phyloP scores from a whole-genome alignment of 2,888 invertebrate genomes.

The Hipparchia semele region DNA sequence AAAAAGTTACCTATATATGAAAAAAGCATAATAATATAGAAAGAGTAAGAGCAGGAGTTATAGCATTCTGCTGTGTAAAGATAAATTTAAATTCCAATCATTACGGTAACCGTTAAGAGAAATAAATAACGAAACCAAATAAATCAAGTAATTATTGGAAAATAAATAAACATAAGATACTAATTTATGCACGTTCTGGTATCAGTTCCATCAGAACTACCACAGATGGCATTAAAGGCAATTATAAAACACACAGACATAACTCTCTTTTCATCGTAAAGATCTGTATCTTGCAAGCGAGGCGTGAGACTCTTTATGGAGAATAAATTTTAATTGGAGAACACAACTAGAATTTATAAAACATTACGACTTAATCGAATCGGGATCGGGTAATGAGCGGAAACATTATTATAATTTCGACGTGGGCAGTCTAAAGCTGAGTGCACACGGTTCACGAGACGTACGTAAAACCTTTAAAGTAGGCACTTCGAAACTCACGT shows the following conservation, averaged over 20 bases:
- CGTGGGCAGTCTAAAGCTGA: slow-evolving; percentile 61
- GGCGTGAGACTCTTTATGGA: slow-evolving; percentile 65
- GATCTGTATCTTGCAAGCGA: slow-evolving; percentile 31
- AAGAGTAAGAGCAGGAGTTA: no score
- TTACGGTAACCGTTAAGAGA: not conserved
- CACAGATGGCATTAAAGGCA: slow-evolving; percentile 64
- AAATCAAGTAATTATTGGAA: slow-evolving; percentile 19
- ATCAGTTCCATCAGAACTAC: slow-evolving; percentile 49
- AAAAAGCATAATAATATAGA: no score
- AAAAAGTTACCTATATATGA: no score
- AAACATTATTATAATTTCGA: slow-evolving; percentile 70
- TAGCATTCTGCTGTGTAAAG: not conserved
- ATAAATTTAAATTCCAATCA: not conserved
- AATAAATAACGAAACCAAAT: slow-evolving; percentile 9
- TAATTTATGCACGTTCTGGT: slow-evolving; percentile 55
- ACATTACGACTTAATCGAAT: slow-evolving; percentile 75
- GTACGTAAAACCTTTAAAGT: not conserved
- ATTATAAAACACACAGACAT: slow-evolving; percentile 67
- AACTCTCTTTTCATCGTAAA: slow-evolving; percentile 55
- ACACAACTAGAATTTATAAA: slow-evolving; percentile 67
- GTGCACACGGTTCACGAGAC: slow-evolving; percentile 1
- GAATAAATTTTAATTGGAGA: slow-evolving; percentile 75
- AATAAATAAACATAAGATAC: slow-evolving; percentile 36
- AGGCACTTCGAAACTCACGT: no score
- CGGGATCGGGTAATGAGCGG: slow-evolving; percentile 77